These are phyloP conservation scores for Platyrinchus mystaceus DNA, from an alignment of 2,797 vertebrate species.

Conservation along the genomic window DNA sequence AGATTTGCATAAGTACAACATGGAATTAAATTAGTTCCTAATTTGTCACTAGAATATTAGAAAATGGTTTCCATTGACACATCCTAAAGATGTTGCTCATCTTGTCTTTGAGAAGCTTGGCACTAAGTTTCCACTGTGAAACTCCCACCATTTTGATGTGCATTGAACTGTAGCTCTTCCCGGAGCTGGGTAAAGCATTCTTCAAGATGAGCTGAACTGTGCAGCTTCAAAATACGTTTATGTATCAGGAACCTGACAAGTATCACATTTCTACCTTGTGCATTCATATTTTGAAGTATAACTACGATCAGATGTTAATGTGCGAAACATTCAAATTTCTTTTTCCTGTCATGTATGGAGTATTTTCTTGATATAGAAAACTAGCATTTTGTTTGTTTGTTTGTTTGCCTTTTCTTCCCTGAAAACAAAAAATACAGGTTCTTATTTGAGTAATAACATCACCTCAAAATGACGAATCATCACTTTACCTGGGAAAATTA, in stretches of 20 bases:
- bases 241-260: neutral
- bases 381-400: neutral
- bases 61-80: neutral
- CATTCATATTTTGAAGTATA: slow-evolving; percentile 22
- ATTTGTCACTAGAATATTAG: neutral
- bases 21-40: neutral
- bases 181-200: neutral
- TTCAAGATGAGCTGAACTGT: neutral
- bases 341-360: neutral
- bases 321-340: neutral
- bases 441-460: neutral
- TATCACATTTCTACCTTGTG: neutral
- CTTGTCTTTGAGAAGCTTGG: neutral
- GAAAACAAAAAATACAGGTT: neutral
- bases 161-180: neutral
- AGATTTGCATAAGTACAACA: neutral
- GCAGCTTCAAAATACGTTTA: slow-evolving; percentile 24
- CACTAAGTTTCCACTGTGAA: neutral
- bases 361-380: neutral
- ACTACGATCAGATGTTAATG: neutral
- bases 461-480: neutral
- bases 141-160: neutral
- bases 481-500: neutral
- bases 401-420: neutral
- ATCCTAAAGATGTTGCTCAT: neutral